phyloP scores from a whole-genome alignment of 2,888 invertebrate species.

The Sepiola atlantica region DNA sequence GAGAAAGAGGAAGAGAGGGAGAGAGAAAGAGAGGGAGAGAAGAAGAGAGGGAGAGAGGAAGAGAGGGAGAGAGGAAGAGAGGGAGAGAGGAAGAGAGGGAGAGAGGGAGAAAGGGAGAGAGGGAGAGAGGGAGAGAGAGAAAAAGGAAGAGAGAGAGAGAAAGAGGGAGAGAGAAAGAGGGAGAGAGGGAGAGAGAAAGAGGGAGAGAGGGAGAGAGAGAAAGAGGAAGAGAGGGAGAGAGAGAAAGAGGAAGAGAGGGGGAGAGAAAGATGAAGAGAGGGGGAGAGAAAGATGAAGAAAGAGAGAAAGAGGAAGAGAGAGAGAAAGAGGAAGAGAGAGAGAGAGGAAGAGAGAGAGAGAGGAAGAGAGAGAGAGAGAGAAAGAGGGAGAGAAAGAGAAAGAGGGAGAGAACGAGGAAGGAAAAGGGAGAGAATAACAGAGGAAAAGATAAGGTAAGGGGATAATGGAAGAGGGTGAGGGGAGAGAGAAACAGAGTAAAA shows the following conservation, averaged over 20 bases:
- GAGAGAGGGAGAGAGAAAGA: not conserved
- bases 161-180: not conserved
- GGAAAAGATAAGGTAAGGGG: not conserved
- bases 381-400: not conserved
- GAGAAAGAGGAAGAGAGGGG: not conserved
- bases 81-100: not conserved
- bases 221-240: not conserved
- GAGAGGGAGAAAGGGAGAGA: not conserved
- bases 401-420: not conserved
- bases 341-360: not conserved
- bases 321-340: not conserved
- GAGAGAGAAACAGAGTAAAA: not conserved
- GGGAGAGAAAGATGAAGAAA: too few species aligned
- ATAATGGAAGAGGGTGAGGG: not conserved
- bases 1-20: not conserved
- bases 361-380: not conserved
- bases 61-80: too few species aligned
- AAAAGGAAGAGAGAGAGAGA: not conserved
- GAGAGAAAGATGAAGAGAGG: not conserved
- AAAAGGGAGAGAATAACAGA: not conserved
- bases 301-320: not conserved
- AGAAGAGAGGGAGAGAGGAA: not conserved
- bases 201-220: too few species aligned
- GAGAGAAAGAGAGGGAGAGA: not conserved
- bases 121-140: not conserved